Base-by-base conservation (phyloP, 2,888 invertebrate species). In the Pandemis cinnamomeana region DNA sequence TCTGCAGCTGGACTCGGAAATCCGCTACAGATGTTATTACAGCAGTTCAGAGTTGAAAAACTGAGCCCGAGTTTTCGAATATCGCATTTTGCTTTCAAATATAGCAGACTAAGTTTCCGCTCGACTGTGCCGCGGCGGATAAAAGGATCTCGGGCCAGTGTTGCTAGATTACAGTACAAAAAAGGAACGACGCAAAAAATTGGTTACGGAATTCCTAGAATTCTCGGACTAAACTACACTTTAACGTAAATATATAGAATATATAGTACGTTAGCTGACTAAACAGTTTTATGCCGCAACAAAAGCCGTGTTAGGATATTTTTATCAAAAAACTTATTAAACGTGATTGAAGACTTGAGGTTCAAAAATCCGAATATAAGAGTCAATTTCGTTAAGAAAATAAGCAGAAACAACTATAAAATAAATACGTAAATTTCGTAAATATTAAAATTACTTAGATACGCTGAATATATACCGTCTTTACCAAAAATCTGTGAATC, bases 11-110 rank as follows among this genome's bases (percentile, higher is more conserved):
- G 44, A 63, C 13, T 72, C 46, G 27, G 46, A 70, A 15, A 64
- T 73, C 69, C 73, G 72, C 63, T 51, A 73, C 66, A 74, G 67
- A 71, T 67, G 71, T 67, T 53, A 70, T 61, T 73, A 71, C 53
- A 55, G 61, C 66, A 67, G 70, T 66, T 55, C 46, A 10, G 60
- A 70, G 69, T 73, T 74, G 66, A 70, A 70, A 74, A 74, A 74
- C 70, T 61, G 66, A 58, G 64, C 51, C 20, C 58, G 70, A 51
- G 46, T 53, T 36, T 36, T 67, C 15, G 58, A 61, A 74, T 64
- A 51, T 66, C 60, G 60, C 73, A 46, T 66, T 70, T 66, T 61
- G 61, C 51, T 61, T 74, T 60, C 70, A 66, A 74, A 66, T 67
- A 46, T 72, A 46, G 73, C 46, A 44, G 11, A 70, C 48, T 51